A percentile compares a stretch with the other conserved stretches of the same genome.
phyloP scores from a whole-genome alignment of 2,888 invertebrate species.

The Polydrusus pterygomalis region DNA sequence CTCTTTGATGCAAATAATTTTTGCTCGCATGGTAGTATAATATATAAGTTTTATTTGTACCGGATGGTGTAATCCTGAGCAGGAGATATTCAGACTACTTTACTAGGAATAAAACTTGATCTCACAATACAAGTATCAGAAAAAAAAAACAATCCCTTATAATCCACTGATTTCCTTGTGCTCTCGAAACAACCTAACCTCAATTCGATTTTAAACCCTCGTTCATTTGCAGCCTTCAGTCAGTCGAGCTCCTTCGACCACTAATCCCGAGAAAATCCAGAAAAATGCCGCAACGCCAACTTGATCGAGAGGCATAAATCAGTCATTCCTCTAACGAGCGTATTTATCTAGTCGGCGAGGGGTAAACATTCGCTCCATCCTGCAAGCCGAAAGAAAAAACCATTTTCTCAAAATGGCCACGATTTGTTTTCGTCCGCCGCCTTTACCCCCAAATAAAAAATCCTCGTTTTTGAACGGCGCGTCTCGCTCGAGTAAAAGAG shows the following conservation, averaged over 20 bases:
- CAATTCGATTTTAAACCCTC: conserved; percentile 11
- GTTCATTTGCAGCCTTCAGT: conserved; percentile 27
- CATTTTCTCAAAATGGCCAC: conserved; percentile 72
- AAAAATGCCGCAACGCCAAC: conserved; percentile 43
- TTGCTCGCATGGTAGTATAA: too few relatives aligned
- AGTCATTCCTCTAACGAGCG: conserved; percentile 39
- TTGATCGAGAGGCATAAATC: conserved; percentile 47
- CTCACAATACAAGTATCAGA: too few relatives aligned
- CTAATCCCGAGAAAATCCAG: conserved; percentile 47
- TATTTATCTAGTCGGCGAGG: conserved; percentile 32
- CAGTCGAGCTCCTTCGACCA: conserved; percentile 15
- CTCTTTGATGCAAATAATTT: too few relatives aligned
- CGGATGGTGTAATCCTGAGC: too few relatives aligned
- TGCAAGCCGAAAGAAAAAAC: conserved; percentile 2
- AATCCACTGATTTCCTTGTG: conserved; percentile 12
- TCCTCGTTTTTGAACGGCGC: conserved; percentile 60
- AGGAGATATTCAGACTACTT: too few relatives aligned
- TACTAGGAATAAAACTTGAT: too few relatives aligned
- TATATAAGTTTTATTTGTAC: too few relatives aligned
- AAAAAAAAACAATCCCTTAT: not conserved
- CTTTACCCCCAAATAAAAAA: conserved; percentile 75
- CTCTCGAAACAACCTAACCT: conserved; percentile 7
- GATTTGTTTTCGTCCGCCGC: conserved; percentile 76
- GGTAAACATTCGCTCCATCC: conserved; percentile 35
- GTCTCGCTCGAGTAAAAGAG: conserved; percentile 36